Base-by-base conservation (phyloP, 1,140 invertebrate genomes). In the Phthorimaea operculella region DNA sequence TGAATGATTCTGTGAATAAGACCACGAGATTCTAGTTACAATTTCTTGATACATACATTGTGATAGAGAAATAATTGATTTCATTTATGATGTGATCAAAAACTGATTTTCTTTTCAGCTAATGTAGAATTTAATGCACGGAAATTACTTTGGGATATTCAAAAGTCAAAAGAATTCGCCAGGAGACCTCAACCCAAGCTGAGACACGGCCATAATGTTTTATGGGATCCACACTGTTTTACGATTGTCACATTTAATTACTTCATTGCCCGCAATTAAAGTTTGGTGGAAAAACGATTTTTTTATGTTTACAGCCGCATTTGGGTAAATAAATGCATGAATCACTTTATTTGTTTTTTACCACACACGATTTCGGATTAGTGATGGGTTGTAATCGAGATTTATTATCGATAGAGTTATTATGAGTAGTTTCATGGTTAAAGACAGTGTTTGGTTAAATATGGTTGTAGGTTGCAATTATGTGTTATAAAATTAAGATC, bases 231-330 rank as follows among this genome's bases (percentile, higher is more conserved):
- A 56, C 77, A 68, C 71, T 80, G 76, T 76, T 84, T 82, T 84
- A 84, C 78, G 81, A 83, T 77, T 84, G 81, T 84, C 81, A 80
- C 74, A 74, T 84, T 84, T 84, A 84, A 84, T 84, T 84, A 81
- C 73, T 84, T 83, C 75, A 84, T 80, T 83, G 79, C 72, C 57
- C 63, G 78, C 78, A 81, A 82, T 84, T 84, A 84, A 83, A 77
- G 70, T 84, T 82, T 77, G 68, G 76, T 76, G 65, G 76, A 81
- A 78, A 76, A 78, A 67, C 55, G 69, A 67, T 80, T 84, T 84
- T 81, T 81, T 79, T 70, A 70, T 39, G n/a, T 84, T 82, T 81
- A 84, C 75, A 76, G 72, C 76, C 76, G 66, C 72, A 76, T 84
- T 81, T 83, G 72, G 69, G 74, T 74, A 78, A 79, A 81, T 83